Conservation (phyloP, 2,888 invertebrate species). For the Apoda limacodes region DNA sequence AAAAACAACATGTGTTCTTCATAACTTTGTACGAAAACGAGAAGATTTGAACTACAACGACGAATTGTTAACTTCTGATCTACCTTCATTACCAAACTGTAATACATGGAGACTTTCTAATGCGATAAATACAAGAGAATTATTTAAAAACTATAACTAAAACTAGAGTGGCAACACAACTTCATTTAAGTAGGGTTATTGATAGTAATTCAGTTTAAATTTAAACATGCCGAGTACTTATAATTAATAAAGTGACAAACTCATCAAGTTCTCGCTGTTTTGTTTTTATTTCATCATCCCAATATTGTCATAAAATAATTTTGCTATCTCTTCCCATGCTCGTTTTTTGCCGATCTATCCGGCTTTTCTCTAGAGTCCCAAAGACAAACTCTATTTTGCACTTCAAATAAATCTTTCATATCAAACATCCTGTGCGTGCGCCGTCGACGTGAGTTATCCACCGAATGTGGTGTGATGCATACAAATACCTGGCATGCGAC, state of each 20-base stretch:
- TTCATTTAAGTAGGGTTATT: conserved; percentile 4
- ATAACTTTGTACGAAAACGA: conserved; percentile 13
- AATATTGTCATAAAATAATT: conserved; percentile 11
- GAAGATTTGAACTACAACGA: conserved; percentile 9
- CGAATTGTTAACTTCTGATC: conserved; percentile 1
- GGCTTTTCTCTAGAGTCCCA: conserved; percentile 11
- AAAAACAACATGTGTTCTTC: conserved; percentile 9
- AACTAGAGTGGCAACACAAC: conserved; percentile 10
- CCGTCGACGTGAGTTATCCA: too few relatives aligned
- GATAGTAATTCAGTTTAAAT: conserved; percentile 4
- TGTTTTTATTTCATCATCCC: conserved; percentile 11
- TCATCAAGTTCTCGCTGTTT: conserved; percentile 8
- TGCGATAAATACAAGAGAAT: conserved; percentile 1
- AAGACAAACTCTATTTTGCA: conserved; percentile 10
- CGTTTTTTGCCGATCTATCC: conserved; percentile 10
- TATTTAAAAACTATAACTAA: too few relatives aligned
- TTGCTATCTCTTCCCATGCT: conserved; percentile 10
- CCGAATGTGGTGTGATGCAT: too few relatives aligned
- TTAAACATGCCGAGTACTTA: conserved; percentile 6
- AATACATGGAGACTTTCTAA: too few relatives aligned
- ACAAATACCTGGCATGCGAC: too few relatives aligned
- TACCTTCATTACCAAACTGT: too few relatives aligned
- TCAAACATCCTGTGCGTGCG: too few relatives aligned
- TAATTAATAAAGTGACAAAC: conserved; percentile 12
- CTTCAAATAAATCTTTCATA: conserved; percentile 8